Conservation (phyloP, 2,797 vertebrate genomes). For the Nasua narica region DNA sequence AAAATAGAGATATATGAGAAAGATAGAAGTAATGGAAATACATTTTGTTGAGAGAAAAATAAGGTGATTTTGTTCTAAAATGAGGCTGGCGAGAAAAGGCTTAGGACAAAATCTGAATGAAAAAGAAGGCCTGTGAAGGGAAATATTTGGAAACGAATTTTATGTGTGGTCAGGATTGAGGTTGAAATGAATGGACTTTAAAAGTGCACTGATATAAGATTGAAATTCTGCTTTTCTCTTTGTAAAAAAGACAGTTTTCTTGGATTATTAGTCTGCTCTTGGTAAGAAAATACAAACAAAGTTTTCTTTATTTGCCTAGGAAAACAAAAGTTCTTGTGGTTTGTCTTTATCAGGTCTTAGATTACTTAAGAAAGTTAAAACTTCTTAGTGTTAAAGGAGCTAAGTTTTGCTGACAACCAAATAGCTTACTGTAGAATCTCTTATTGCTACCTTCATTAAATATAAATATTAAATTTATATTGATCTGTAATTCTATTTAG, state of each 20-base stretch:
- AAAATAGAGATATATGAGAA: neutral
- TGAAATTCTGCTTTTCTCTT: neutral
- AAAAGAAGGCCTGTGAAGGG: neutral
- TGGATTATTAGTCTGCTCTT: neutral
- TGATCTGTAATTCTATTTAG: neutral
- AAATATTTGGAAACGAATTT: neutral
- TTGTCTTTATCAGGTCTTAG: neutral
- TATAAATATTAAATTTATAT: neutral
- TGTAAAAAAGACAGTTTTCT: neutral
- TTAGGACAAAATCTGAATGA: neutral
- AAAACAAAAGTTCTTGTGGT: neutral
- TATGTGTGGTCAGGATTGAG: neutral
- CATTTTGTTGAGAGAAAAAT: neutral
- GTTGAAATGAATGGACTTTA: neutral
- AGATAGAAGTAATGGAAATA: neutral
- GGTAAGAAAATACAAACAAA: neutral
- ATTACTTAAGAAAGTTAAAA: neutral
- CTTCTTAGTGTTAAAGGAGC: neutral
- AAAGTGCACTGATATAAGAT: neutral
- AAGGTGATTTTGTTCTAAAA: neutral
- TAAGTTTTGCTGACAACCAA: neutral
- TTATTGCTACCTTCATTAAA: neutral
- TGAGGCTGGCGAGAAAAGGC: neutral
- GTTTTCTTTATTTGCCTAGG: neutral
- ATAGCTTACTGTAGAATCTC: neutral